Evolutionary conservation across 2,888 invertebrate species (phyloP).

Genomic region (Cloeon dipterum): DNA sequence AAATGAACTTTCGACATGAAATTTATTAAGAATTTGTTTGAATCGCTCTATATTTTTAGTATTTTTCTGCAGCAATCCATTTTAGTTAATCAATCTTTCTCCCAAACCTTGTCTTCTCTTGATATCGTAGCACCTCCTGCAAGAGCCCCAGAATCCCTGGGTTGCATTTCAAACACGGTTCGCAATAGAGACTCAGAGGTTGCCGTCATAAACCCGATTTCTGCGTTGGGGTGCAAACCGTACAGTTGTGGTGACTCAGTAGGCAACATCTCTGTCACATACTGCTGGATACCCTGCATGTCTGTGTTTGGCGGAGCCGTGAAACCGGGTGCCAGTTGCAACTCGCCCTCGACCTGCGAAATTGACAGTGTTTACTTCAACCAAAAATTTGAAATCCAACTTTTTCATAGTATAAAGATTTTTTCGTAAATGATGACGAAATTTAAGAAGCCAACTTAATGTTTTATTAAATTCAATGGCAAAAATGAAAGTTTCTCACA

Average conservation of each 20-base stretch:
- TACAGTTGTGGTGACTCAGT: conserved; percentile 76
- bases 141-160: conserved; percentile 52
- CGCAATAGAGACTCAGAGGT: conserved; percentile 67
- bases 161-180: conserved; percentile 74
- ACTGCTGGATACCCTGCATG: conserved; percentile 64
- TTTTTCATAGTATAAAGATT: too few relatives aligned
- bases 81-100: too few relatives aligned
- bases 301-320: conserved; percentile 71
- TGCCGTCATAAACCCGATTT: conserved; percentile 77
- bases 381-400: not conserved
- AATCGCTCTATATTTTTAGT: too few relatives aligned
- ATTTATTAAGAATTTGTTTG: too few relatives aligned
- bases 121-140: conserved; percentile 39
- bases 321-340: conserved; percentile 61
- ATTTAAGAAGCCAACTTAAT: too few relatives aligned
- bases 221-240: conserved; percentile 84
- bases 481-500: too few relatives aligned
- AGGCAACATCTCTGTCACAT: conserved; percentile 69
- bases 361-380: not conserved
- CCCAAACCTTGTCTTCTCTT: conserved; percentile 68
- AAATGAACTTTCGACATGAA: too few relatives aligned
- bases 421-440: too few relatives aligned
- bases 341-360: conserved; percentile 55
- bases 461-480: too few relatives aligned
- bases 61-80: too few relatives aligned